Evolutionary conservation across 1,140 invertebrate genomes (phyloP).

Genomic region (Pseudomyrmex gracilis): DNA sequence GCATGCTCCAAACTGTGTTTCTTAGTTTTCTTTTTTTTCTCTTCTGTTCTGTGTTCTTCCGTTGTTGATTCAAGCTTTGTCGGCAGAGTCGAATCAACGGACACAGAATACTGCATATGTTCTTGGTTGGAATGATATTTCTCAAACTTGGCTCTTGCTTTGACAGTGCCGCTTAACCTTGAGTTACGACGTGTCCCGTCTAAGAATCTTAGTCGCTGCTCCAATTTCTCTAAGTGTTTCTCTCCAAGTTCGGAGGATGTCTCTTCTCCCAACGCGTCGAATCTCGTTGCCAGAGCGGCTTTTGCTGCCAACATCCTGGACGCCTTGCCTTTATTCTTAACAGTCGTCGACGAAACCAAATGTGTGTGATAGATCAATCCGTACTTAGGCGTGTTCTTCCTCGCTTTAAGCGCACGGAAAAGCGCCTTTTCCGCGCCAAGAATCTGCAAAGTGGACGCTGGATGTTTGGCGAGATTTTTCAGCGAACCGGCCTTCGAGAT

Average conservation of each 20-base stretch:
- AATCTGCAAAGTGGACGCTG: slow-evolving; percentile 99
- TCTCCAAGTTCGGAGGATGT: slow-evolving; percentile 92
- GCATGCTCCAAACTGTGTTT: slow-evolving; percentile 32
- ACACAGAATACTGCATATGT: slow-evolving; percentile 88
- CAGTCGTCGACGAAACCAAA: slow-evolving; percentile 95
- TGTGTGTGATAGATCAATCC: slow-evolving; percentile 99
- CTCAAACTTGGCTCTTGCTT: slow-evolving; percentile 94
- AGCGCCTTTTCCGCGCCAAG: slow-evolving; percentile 99
- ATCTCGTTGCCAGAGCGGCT: slow-evolving; percentile 95
- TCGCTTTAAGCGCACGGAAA: slow-evolving; percentile 98
- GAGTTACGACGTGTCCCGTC: slow-evolving; percentile 90
- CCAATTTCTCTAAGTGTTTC: slow-evolving; percentile 95
- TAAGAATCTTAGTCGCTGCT: slow-evolving; percentile 90
- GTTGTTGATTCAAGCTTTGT: slow-evolving; percentile 82
- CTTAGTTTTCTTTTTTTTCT: slow-evolving; percentile 66
- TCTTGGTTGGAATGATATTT: slow-evolving; percentile 95
- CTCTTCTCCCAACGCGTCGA: slow-evolving; percentile 98
- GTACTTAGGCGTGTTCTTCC: slow-evolving; percentile 99
- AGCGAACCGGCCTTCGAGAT: slow-evolving; percentile 98
- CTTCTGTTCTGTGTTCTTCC: slow-evolving; percentile 77
- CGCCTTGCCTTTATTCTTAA: slow-evolving; percentile 97
- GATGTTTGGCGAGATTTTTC: slow-evolving; percentile 98
- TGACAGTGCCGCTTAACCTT: slow-evolving; percentile 94
- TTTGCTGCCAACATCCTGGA: slow-evolving; percentile 99
- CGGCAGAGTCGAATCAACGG: slow-evolving; percentile 88